phyloP scores from a whole-genome alignment of 2,113 vertebrate genomes.

The Laticauda colubrina region DNA sequence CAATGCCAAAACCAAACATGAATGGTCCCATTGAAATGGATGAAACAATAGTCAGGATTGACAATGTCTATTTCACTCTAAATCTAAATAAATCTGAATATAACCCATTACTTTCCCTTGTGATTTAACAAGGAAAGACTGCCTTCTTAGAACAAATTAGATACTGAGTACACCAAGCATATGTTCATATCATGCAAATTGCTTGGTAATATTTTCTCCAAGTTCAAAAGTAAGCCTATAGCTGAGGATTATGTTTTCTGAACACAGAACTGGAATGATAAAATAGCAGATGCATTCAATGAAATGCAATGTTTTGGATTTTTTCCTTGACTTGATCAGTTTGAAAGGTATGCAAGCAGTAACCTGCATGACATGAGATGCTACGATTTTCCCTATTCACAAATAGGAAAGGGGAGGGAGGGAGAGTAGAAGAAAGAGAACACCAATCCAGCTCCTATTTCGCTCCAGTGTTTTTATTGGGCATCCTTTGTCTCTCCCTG shows the following conservation, averaged over 20 bases:
- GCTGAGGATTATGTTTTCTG: background rate
- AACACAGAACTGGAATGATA: background rate
- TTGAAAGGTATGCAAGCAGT: background rate
- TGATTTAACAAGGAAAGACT: background rate
- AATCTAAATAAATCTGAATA: background rate
- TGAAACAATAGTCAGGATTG: background rate
- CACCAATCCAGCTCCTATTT: background rate
- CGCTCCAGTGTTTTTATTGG: background rate
- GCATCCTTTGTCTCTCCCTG: background rate
- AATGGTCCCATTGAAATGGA: background rate
- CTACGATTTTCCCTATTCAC: background rate
- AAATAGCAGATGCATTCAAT: background rate
- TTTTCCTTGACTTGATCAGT: background rate
- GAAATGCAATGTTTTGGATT: background rate
- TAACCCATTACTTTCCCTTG: background rate
- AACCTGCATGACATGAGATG: background rate
- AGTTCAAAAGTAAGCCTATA: background rate
- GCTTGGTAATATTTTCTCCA: background rate
- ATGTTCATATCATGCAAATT: background rate
- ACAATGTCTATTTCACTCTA: background rate
- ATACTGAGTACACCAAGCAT: background rate
- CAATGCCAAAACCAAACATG: background rate
- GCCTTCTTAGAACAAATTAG: background rate
- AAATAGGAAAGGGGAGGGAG: background rate
- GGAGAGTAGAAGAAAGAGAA: background rate